Base-by-base conservation (phyloP, 2,888 invertebrate species). In the Lasioglossum oenotherae region DNA sequence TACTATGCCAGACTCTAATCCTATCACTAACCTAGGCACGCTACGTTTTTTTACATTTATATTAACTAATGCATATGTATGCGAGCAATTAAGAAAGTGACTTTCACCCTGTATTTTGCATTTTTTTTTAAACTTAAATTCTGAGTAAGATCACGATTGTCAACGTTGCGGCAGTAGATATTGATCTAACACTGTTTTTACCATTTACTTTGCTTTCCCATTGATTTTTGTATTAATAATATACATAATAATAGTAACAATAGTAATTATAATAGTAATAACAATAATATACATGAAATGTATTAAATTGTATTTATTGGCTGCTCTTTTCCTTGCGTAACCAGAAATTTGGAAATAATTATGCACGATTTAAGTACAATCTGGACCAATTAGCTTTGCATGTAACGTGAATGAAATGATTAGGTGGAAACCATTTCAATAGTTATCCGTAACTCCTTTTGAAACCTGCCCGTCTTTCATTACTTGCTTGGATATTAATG, bases 401-500 rank as follows among this genome's bases (percentile, higher is more conserved):
- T 5, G n/a, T 27, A 23, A 10, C 1, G n/a, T 4, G 49, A 23
- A 35, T 49, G 19, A 35, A 49, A 44, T 23, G 31, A 35, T 74
- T 74, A 49, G 23, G 31, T 35, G 49, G 16, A 19, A 41, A 35
- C 23, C 27, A 10, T 41, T 44, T 44, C n/a, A 38, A 14, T 46
- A 14, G 6, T n/a, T n/a, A 53, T 53, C 49, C 69, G 35, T n/a
- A 78, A 69, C 49, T 35, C 27, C n/a, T 12, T 53, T 35, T 38
- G 53, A 78, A 78, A 53, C 27, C 53, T 38, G 77, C 49, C 38
- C 69, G 53, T 38, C 69, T 69, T 76, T 71, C 69, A 38, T 75
- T 75, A 74, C 23, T 67, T 44, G 10, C 38, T n/a, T 31, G 35
- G 1, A 75, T 53, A 80, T 80, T 80, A 80, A 80, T 75, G 74